Conservation (phyloP, 23 tunicate genomes). For the Trididemnum miniatum region DNA sequence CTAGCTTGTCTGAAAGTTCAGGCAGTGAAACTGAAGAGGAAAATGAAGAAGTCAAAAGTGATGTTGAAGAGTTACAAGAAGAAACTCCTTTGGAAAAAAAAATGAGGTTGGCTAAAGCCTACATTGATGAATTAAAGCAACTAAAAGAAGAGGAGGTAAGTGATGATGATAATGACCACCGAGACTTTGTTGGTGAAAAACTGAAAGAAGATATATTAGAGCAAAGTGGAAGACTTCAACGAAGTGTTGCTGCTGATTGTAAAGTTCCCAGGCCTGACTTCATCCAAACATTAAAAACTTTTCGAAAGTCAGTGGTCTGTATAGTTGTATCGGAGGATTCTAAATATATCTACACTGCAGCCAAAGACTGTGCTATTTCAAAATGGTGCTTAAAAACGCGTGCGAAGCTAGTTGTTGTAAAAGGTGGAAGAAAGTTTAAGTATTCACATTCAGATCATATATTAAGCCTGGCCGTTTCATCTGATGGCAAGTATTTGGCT, state of each 20-base stretch:
- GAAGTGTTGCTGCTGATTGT: conserved; percentile 72
- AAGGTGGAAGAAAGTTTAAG: conserved; percentile 45
- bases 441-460: conserved; percentile 52
- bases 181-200: conserved; percentile 69
- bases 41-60: not conserved
- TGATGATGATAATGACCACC: conserved; percentile 40
- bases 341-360: conserved; percentile 45
- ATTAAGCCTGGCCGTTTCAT: conserved; percentile 66
- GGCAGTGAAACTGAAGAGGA: conserved; percentile 37
- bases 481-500: conserved; percentile 72
- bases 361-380: conserved; percentile 85
- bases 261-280: conserved; percentile 17
- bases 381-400: conserved; percentile 59
- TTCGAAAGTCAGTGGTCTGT: conserved; percentile 50
- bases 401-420: conserved; percentile 33
- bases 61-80: conserved; percentile 46
- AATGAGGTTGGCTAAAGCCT: conserved; percentile 70
- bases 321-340: conserved; percentile 54
- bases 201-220: conserved; percentile 82
- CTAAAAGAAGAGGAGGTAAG: conserved; percentile 16
- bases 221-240: conserved; percentile 69
- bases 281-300: conserved; percentile 54
- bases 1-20: conserved; percentile 59
- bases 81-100: conserved; percentile 93
- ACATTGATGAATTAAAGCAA: conserved; percentile 58